These are phyloP conservation scores for Drosophila borborema DNA, from an alignment of 2,888 invertebrate genomes.

Conservation along the genomic window DNA sequence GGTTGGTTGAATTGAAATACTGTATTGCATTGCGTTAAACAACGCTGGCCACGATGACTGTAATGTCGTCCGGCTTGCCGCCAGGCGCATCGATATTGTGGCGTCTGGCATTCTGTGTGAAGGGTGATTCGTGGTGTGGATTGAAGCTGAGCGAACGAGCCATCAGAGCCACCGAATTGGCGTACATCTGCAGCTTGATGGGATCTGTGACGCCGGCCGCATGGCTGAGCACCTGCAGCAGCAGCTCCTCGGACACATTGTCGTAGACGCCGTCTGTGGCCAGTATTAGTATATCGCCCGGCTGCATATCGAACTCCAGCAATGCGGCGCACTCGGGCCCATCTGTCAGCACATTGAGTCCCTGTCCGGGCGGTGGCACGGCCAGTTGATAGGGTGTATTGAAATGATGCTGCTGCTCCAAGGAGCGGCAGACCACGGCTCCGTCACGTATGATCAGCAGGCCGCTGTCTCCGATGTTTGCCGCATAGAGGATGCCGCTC, in stretches of 20 bases:
- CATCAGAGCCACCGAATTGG: constrained; percentile 97
- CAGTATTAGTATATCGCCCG: constrained; percentile 95
- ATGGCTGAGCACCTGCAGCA: constrained; percentile 92
- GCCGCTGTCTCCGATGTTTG: constrained; percentile 98
- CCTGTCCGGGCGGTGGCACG: constrained; percentile 94
- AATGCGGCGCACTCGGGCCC: constrained; percentile 95
- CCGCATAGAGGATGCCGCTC: constrained; percentile 94
- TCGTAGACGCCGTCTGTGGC: constrained; percentile 99
- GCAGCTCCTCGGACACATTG: constrained; percentile 95
- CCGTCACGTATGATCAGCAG: constrained; percentile 95
- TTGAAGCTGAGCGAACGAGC: constrained; percentile 96
- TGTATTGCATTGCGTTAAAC: constrained; percentile 1
- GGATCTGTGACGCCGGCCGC: constrained; percentile 89
- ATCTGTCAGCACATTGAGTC: constrained; percentile 93
- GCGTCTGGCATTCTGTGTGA: constrained; percentile 47
- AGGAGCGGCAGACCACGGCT: constrained; percentile 93
- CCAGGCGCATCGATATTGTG: constrained; percentile 90
- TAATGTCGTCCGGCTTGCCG: constrained; percentile 98
- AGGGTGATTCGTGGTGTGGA: constrained; percentile 93
- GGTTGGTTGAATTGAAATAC: too few species aligned
- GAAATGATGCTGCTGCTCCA: constrained; percentile 98
- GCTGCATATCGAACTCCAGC: constrained; percentile 91
- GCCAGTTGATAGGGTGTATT: constrained; percentile 98
- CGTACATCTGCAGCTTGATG: constrained; percentile 92
- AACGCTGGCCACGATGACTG: constrained; percentile 55